Conservation (phyloP, 2,797 vertebrate species). For the Lateolabrax maculatus region DNA sequence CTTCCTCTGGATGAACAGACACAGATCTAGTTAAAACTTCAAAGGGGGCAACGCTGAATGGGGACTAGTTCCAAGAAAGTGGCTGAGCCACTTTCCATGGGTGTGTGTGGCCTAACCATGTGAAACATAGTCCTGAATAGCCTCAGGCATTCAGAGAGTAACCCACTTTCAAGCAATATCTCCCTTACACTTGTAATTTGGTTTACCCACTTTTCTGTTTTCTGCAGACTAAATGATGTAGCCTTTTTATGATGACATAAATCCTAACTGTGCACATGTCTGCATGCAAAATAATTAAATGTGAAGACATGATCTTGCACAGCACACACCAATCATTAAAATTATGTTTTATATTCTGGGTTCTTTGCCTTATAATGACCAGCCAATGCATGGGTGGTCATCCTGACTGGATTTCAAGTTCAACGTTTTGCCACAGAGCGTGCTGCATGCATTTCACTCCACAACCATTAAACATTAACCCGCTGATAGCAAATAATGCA, state of each 20-base stretch:
- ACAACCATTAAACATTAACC: constrained; percentile 40
- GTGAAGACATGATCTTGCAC: background rate
- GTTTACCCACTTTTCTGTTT: constrained; percentile 46
- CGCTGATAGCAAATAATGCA: constrained; percentile 41
- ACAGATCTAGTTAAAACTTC: constrained; percentile 69
- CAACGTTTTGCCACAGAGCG: constrained; percentile 48
- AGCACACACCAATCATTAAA: constrained; percentile 4
- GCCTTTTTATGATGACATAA: constrained; percentile 28
- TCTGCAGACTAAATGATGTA: constrained; percentile 39
- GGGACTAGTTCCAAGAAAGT: constrained; percentile 72
- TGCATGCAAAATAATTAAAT: constrained; percentile 17
- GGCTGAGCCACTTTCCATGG: constrained; percentile 68
- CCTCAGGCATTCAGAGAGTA: constrained; percentile 56
- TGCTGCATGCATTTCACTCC: constrained; percentile 28
- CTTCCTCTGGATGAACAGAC: constrained; percentile 56
- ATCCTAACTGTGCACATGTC: constrained; percentile 34
- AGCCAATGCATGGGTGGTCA: constrained; percentile 43
- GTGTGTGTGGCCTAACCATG: constrained; percentile 73
- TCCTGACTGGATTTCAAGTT: constrained; percentile 60
- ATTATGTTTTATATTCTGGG: constrained; percentile 6
- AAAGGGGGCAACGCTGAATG: constrained; percentile 60
- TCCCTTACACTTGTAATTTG: constrained; percentile 45
- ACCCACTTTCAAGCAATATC: constrained; percentile 45
- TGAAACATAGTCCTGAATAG: constrained; percentile 68
- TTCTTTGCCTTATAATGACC: constrained; percentile 9